These are phyloP conservation scores for Podarcis cretensis DNA, from an alignment of 2,113 vertebrate genomes.

Conservation along the genomic window DNA sequence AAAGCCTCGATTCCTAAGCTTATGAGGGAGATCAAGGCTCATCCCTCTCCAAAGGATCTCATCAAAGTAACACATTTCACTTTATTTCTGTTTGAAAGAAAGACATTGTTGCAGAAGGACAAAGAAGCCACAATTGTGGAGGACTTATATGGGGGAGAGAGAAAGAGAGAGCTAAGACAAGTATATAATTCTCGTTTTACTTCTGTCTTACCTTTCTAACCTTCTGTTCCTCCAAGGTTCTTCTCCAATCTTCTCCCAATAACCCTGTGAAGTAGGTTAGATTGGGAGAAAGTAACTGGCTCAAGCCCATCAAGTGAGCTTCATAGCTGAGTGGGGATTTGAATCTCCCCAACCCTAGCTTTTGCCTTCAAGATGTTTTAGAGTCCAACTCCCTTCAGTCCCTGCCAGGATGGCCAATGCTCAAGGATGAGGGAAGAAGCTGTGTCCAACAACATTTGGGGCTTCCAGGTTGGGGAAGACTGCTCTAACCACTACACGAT, in stretches of 20 bases:
- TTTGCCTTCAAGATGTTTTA: no score
- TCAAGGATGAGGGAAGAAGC: no score
- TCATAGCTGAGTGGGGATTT: neutral
- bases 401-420: no score
- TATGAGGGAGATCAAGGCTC: conserved; percentile 29
- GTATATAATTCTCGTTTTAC: neutral
- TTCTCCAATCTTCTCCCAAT: neutral
- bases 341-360: neutral
- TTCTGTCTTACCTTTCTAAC: neutral
- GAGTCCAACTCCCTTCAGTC: no score
- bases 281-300: no score
- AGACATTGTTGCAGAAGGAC: rapidly evolving
- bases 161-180: neutral
- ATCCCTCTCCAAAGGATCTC: neutral
- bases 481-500: no score
- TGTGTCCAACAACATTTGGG: no score
- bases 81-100: conserved; percentile 28
- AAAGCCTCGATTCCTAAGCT: conserved; percentile 55
- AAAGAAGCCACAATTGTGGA: neutral
- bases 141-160: neutral
- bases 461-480: no score
- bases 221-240: neutral
- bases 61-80: conserved; percentile 8
- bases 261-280: neutral
- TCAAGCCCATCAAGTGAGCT: no score